Base-by-base conservation (phyloP, 2,888 invertebrate genomes). In the Dilophus febrilis region DNA sequence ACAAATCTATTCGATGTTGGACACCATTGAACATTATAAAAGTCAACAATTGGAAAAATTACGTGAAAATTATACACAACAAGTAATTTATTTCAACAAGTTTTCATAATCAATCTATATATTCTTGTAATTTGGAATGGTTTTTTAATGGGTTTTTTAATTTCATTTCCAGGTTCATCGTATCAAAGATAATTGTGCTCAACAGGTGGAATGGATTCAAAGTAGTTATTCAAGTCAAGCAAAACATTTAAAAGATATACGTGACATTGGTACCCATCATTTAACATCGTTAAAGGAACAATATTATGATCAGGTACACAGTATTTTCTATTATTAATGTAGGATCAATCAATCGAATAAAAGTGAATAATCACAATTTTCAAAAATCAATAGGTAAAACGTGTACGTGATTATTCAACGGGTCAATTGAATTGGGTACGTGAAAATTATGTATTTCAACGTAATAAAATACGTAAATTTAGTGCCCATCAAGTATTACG, bases 361-460 rank as follows among this genome's bases (percentile, higher is more conserved):
- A n/a, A n/a, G n/a, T n/a, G n/a, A n/a, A n/a, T n/a, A n/a, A n/a
- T n/a, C n/a, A n/a, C n/a, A n/a, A n/a, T n/a, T n/a, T n/a, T n/a
- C n/a, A n/a, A n/a, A n/a, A n/a, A n/a, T n/a, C 7, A 22, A 13
- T 30, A 91, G 85, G 84, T 91, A 46, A 82, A 83, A 58, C 77
- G 83, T 50, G 90, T 92, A 29, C 74, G 90, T 42, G 91, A 91
- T 54, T 94, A 94, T 59, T 90, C 92, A 16, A 82, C 84, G 29
- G 72, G 77, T 44, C 91, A 92, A 63, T 68, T 94, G 51, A 87
- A 87, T 62, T 86, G 88, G 80, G 86, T 94, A 48, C 74, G 91
- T 45, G 92, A 92, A 60, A 91, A 90, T 64, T 94, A 94, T 64
- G 84, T 91, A 57, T 86, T 86, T 70, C 94, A 94, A 63, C 73